Evolutionary conservation across 2,113 vertebrate species (phyloP), one percentile per base, ranked within the genome.

Genomic region (Anarhynchus alexandrinus): DNA sequence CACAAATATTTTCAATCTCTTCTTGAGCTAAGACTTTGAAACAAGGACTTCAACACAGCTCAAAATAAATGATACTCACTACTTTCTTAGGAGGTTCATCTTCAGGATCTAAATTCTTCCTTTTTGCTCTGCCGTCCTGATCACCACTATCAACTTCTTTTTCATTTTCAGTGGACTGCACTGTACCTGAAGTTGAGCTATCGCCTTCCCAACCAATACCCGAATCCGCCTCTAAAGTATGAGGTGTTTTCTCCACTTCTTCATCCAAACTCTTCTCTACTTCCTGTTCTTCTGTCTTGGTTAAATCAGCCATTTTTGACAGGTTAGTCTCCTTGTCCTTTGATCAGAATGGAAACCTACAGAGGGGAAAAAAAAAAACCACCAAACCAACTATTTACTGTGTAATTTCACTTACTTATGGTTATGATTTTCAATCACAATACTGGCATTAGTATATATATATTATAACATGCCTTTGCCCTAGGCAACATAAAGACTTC

Each of bases 271-370:
- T 61, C 66, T 98, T 97, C 82, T 93, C 93, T 70, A 10, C 67
- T 82, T 91, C 70, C 88, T 70, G 84, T 49, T 98, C 94, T 43
- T 96, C 94, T 73, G 61, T 34, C 92, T 92, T 96, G 76, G 67
- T 51, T 88, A 86, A 86, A 92, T 96, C 96, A 96, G 98, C 96
- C 98, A 98, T 98, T 92, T 91, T 66, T 76, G 20, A 73, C 16
- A 64, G 17, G 6, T 69, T 27, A 51, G 34, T 25, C 21, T 38
- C 62, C 71, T 58, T 22, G 14, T 64, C 43, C 22, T 17, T 22
- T 71, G 38, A 90, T 93, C 51, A 94, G 77, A 96, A 86, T 22
- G 45, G 18, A 76, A 96, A 91, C 67, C 98, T 98, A 42, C 0
- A 94, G 86, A 25, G 11, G 18, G 8, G 15, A 42, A 84, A 82